Evolutionary conservation across 2,797 vertebrate species (phyloP), one percentile per base, ranked within the genome.

Genomic region (Nannoperca obscura): DNA sequence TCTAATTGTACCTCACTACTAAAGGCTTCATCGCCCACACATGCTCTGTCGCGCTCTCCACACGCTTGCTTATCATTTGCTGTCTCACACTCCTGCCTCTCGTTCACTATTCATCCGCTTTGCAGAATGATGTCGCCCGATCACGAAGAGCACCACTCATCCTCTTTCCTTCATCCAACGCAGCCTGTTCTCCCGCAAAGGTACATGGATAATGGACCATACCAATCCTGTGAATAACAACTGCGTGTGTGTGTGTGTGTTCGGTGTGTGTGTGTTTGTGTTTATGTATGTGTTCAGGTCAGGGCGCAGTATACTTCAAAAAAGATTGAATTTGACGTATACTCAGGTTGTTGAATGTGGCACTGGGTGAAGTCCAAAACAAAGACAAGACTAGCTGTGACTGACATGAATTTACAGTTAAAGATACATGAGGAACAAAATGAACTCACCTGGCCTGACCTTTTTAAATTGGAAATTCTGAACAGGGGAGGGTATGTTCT

Each of bases 1-100:
- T 80, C 82, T 92, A 90, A 92, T 93, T 90, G 91, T 79, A 58
- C 46, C 58, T 70, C 22, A n/a, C 76, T 49, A 84, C 90, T 85
- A 91, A 86, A 85, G 68, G 64, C 79, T 66, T 55, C 60, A 87
- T 87, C 36, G 14, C 58, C 66, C 82, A 86, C 88, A 89, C 80
- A 81, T 83, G 81, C 80, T 89, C 80, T 68, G 75, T 42, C 2
- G 15, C 47, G 34, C 24, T 32, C 65, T 75, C 66, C 13, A 7
- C 1, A 5, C 72, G 74, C 66, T 63, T 52, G n/a, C 62, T 42
- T 65, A 79, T 80, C 74, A 58, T 72, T 78, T 70, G 32, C 60
- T 2, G n/a, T 38, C 62, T 64, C 74, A 40, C 76, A 34, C 71
- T 71, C 32, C 65, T 49, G 30, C 66, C 74, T 59, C 63, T 47